These are phyloP conservation scores for Timandra comae DNA, from an alignment of 2,888 invertebrate genomes.

Conservation along the genomic window DNA sequence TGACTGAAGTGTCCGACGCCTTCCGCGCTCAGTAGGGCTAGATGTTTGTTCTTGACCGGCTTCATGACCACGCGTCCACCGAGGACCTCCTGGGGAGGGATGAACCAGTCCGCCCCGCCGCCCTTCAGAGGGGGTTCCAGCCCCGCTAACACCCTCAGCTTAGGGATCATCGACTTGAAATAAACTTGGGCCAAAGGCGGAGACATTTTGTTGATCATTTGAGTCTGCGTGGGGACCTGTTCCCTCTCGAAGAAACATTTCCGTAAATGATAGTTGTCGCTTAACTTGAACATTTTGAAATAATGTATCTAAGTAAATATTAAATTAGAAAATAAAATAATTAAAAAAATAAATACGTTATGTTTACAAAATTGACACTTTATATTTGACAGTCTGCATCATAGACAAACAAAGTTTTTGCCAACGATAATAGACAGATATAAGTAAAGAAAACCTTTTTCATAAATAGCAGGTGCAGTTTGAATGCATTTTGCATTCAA, in stretches of 20 bases:
- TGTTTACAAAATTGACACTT: conserved; percentile 3
- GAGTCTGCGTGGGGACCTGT: conserved; percentile 57
- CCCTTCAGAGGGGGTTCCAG: conserved; percentile 58
- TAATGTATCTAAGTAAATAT: not conserved
- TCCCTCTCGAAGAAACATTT: conserved; percentile 49
- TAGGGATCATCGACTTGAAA: conserved; percentile 56
- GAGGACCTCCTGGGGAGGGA: conserved; percentile 50
- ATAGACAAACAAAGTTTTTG: too few species aligned
- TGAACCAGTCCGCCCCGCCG: conserved; percentile 56
- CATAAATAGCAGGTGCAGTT: too few species aligned
- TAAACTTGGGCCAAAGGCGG: conserved; percentile 51
- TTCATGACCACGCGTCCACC: conserved; percentile 45
- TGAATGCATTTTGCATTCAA: too few species aligned
- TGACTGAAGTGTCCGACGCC: conserved; percentile 45
- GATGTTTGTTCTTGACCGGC: conserved; percentile 41
- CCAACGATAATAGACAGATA: too few species aligned
- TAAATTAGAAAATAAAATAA: conserved; percentile 6
- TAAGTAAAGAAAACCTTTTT: too few species aligned
- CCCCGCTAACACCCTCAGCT: conserved; percentile 52
- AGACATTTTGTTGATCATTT: conserved; percentile 53
- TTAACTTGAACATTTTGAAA: conserved; percentile 34
- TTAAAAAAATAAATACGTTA: conserved; percentile 4
- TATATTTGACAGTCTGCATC: too few species aligned
- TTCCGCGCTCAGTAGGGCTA: conserved; percentile 40
- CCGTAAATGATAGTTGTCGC: conserved; percentile 52